Evolutionary conservation across 2,113 vertebrate species (phyloP).

Genomic region (Tichodroma muraria): DNA sequence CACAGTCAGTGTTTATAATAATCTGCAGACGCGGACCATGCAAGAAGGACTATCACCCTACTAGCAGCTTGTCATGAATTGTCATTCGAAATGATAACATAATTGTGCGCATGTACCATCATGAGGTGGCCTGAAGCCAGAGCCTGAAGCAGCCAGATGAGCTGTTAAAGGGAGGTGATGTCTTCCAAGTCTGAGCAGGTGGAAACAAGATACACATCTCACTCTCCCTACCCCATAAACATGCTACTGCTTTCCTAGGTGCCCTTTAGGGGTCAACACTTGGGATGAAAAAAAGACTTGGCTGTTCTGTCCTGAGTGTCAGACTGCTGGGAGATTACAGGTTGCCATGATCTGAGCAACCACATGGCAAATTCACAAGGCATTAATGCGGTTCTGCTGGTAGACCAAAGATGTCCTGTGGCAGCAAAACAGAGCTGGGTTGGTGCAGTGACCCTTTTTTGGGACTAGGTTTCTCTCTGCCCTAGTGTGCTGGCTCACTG

Average conservation of each 20-base stretch:
- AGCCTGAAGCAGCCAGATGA: constrained; percentile 56
- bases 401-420: not conserved
- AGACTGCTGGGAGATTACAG: constrained; percentile 2
- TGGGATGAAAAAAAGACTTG: constrained; percentile 17
- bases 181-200: constrained; percentile 57
- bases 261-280: constrained; percentile 20
- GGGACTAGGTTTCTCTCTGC: not conserved
- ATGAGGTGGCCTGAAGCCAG: constrained; percentile 49
- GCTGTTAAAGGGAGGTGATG: constrained; percentile 55
- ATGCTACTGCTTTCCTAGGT: not conserved
- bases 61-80: constrained; percentile 61
- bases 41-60: constrained; percentile 61
- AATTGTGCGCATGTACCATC: constrained; percentile 30
- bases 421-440: not conserved
- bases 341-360: constrained; percentile 35
- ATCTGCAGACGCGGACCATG: constrained; percentile 62
- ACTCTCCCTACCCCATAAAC: constrained; percentile 8
- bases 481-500: not conserved
- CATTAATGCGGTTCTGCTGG: not conserved
- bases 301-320: constrained; percentile 42
- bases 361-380: not conserved
- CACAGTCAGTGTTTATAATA: constrained; percentile 64
- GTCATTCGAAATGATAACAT: constrained; percentile 51
- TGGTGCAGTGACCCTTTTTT: not conserved
- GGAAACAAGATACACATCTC: constrained; percentile 58